A percentile compares a stretch with the other conserved stretches of the same genome.
Evolutionary conservation across 1,140 invertebrate genomes (phyloP).

Genomic region (Neuroterus valhalla): DNA sequence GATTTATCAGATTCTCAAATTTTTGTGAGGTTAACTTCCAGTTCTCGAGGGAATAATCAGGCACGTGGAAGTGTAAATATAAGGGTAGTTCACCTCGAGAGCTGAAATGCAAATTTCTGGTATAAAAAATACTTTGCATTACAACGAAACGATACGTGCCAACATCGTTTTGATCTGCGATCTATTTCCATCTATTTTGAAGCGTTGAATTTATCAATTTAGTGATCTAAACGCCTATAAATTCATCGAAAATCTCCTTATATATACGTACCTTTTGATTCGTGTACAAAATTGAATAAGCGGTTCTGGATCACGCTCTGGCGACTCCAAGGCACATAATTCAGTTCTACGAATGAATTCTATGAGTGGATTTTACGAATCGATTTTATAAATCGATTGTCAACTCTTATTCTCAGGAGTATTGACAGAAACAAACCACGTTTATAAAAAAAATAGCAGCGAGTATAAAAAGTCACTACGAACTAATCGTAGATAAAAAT

Average conservation of each 20-base stretch:
- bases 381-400: not conserved
- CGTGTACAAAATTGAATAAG: not conserved
- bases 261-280: constrained; percentile 21
- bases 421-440: not conserved
- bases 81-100: not conserved
- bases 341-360: not conserved
- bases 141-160: not conserved
- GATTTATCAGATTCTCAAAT: not conserved
- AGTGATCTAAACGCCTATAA: not conserved
- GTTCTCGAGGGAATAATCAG: constrained; percentile 5
- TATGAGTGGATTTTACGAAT: not conserved
- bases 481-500: too few species aligned
- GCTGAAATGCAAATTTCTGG: constrained; percentile 8
- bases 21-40: not conserved
- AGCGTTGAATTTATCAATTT: not conserved
- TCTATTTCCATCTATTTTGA: constrained; percentile 2
- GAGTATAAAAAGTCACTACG: too few species aligned
- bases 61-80: not conserved
- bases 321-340: constrained; percentile 10
- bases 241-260: constrained; percentile 19
- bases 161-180: constrained; percentile 23
- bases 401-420: not conserved
- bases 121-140: constrained; percentile 23
- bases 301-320: not conserved
- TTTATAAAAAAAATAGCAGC: too few species aligned